Percentiles rank a stretch among this genome's conserved stretches.
These are phyloP conservation scores for Fistularia commersonii DNA, from an alignment of 2,797 vertebrate species.

Conservation along the genomic window DNA sequence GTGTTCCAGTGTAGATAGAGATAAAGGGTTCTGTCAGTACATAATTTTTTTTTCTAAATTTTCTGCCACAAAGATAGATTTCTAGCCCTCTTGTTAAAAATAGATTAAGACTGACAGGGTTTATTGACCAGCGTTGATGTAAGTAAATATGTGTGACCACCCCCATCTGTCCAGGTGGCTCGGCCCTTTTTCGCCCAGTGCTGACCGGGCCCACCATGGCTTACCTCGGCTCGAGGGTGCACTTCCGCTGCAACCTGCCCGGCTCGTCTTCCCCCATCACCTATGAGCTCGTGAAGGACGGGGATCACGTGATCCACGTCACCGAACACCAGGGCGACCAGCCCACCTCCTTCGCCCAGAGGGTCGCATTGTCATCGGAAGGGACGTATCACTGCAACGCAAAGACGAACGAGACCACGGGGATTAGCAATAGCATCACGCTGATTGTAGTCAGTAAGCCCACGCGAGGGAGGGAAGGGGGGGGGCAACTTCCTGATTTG, in stretches of 20 bases:
- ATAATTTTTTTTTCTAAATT: too few species aligned
- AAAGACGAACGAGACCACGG: conserved; percentile 9
- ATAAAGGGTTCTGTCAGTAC: too few species aligned
- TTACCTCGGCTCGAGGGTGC: conserved; percentile 43
- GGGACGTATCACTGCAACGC: conserved; percentile 66
- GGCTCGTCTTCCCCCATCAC: conserved; percentile 28
- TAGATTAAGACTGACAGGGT: too few species aligned
- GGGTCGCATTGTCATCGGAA: conserved; percentile 31
- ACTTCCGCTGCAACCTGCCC: conserved; percentile 50
- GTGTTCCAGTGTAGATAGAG: too few species aligned
- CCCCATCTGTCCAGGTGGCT: conserved; percentile 40
- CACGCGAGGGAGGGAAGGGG: not conserved
- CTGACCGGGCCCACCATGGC: conserved; percentile 67
- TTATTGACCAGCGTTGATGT: too few species aligned
- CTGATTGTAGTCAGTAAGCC: conserved; percentile 68
- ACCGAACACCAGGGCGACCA: conserved; percentile 2
- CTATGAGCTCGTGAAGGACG: conserved; percentile 55
- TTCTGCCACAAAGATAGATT: too few species aligned
- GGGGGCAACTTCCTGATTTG: not conserved
- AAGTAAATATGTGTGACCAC: not conserved
- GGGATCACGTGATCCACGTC: not conserved
- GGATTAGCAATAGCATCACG: conserved; percentile 56
- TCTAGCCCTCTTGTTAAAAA: too few species aligned
- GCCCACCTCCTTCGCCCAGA: conserved; percentile 36
- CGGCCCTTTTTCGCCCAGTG: conserved; percentile 19